phyloP scores from a whole-genome alignment of 2,888 invertebrate genomes.

The Cylindroiulus punctatus region DNA sequence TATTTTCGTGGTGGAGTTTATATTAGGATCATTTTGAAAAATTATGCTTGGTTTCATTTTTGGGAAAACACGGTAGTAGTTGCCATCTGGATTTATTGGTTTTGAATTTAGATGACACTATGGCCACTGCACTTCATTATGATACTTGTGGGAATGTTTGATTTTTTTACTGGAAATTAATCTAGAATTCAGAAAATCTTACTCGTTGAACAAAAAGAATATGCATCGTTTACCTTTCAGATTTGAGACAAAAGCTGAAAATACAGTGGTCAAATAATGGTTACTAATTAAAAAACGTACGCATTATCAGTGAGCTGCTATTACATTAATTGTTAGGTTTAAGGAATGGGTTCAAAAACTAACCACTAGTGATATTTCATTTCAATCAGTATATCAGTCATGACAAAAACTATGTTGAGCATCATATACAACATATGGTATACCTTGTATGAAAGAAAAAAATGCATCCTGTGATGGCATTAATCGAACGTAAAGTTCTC shows the following conservation, averaged over 20 bases:
- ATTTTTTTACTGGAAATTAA: background rate
- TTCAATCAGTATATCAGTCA: background rate
- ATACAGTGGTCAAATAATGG: background rate
- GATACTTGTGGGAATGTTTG: no score
- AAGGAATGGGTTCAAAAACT: conserved; percentile 1
- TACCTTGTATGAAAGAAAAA: conserved; percentile 30
- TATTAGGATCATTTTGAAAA: no score
- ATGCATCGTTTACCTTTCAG: background rate
- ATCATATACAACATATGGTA: conserved; percentile 45
- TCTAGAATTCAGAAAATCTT: background rate
- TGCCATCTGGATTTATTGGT: no score
- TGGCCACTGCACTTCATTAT: no score
- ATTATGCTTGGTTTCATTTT: no score
- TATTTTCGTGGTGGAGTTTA: no score
- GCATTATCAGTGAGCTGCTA: background rate
- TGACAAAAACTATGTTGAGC: conserved; percentile 33
- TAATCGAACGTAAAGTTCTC: background rate
- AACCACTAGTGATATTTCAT: background rate
- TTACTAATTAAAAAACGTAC: background rate
- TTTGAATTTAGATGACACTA: no score
- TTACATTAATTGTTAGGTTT: no score
- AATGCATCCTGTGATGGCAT: conserved; percentile 25
- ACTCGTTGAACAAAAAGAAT: background rate
- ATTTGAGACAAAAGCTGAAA: background rate
- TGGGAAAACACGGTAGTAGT: no score